phyloP scores from a whole-genome alignment of 1,140 invertebrate genomes.

The Phocides pigmalion region DNA sequence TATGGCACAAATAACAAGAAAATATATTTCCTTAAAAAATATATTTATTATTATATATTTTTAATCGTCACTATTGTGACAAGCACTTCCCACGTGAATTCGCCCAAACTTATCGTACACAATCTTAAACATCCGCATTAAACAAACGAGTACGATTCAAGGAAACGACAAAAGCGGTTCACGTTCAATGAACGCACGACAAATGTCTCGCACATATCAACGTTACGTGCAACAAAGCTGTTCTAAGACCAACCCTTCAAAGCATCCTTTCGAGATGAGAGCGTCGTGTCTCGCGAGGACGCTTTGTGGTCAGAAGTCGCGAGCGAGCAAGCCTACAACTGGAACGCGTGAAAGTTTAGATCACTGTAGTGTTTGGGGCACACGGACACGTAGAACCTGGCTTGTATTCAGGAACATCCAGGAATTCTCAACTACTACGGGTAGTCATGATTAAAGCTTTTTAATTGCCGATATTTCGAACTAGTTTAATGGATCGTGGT shows the following conservation, averaged over 20 bases:
- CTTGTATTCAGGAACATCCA: no score
- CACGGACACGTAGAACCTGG: conserved; percentile 27
- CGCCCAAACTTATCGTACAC: neutral
- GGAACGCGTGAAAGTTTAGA: conserved; percentile 51
- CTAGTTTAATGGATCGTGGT: no score
- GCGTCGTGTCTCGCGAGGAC: conserved; percentile 42
- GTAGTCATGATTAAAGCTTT: no score
- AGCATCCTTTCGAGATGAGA: conserved; percentile 22
- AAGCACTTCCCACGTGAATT: no score
- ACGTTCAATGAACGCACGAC: neutral
- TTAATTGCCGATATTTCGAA: no score
- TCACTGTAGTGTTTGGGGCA: conserved; percentile 40
- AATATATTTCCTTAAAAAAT: no score
- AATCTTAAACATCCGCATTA: neutral
- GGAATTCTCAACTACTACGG: no score
- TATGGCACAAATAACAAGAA: no score
- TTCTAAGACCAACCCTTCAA: conserved; percentile 1
- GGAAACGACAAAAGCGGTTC: neutral
- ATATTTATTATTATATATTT: no score
- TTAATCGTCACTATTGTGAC: no score
- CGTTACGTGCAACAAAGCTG: conserved; percentile 4
- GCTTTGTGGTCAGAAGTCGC: conserved; percentile 57
- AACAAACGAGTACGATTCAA: neutral
- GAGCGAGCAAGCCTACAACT: conserved; percentile 55
- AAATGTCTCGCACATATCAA: conserved; percentile 2